These are phyloP conservation scores for Ciconia nigra DNA, from an alignment of 2,797 vertebrate genomes.

Conservation along the genomic window DNA sequence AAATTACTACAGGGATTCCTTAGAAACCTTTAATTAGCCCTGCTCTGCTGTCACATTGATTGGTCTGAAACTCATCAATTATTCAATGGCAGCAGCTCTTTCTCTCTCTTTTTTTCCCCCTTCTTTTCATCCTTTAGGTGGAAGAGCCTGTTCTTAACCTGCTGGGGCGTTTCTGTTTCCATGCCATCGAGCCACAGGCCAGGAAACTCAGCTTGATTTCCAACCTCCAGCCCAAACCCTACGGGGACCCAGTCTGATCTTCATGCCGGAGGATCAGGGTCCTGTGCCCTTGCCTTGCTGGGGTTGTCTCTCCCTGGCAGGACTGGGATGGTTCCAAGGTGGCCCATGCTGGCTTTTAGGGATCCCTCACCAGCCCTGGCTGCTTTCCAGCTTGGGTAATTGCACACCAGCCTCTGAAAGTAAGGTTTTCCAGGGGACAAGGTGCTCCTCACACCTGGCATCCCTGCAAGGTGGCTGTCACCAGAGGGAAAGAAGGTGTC, in stretches of 20 bases:
- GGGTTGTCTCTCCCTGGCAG: background rate
- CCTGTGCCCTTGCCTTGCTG: background rate
- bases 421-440: background rate
- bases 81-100: slow-evolving; percentile 83
- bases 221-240: background rate
- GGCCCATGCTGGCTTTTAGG: background rate
- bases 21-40: slow-evolving; percentile 97
- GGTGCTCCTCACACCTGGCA: rapidly evolving
- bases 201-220: background rate
- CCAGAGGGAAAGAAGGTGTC: background rate
- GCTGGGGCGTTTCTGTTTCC: slow-evolving; percentile 54
- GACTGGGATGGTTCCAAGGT: rapidly evolving
- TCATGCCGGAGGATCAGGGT: rapidly evolving
- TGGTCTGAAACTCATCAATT: slow-evolving; percentile 92
- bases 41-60: slow-evolving; percentile 87
- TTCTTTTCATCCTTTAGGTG: slow-evolving; percentile 74
- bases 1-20: slow-evolving; percentile 91
- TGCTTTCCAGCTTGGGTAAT: background rate
- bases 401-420: background rate
- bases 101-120: background rate
- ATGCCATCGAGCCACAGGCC: background rate
- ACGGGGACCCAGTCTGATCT: rapidly evolving
- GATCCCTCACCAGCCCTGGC: background rate
- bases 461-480: background rate
- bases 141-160: slow-evolving; percentile 49